Conservation (phyloP, 2,888 invertebrate species). For the Dicroscelio sp. region DNA sequence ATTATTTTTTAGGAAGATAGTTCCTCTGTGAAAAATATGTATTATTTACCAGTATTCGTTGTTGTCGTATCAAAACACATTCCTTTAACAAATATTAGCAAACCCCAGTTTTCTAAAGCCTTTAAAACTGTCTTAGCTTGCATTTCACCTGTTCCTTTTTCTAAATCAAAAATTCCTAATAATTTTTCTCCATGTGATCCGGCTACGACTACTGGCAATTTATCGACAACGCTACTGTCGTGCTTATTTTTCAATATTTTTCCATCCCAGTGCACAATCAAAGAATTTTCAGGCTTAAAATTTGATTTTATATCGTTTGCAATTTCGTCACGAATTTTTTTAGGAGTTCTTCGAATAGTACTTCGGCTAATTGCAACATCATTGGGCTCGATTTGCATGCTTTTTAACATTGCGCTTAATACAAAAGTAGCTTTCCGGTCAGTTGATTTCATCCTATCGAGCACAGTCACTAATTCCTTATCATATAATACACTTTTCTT, state of each 20-base stretch:
- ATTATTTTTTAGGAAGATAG: background rate
- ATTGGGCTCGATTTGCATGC: background rate
- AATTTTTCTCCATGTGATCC: background rate
- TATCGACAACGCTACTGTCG: background rate
- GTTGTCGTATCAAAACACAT: conserved; percentile 19
- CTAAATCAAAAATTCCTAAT: background rate
- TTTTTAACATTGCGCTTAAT: background rate
- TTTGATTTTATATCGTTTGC: background rate
- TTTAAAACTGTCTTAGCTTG: conserved; percentile 14
- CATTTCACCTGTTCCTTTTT: background rate
- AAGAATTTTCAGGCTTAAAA: background rate
- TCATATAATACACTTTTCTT: too few relatives aligned
- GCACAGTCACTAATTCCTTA: background rate
- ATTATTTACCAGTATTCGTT: conserved; percentile 13
- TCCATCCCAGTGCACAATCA: background rate
- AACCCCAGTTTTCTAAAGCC: background rate
- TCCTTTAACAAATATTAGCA: background rate
- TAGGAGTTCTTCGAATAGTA: background rate
- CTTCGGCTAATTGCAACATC: background rate
- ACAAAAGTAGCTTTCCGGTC: conserved; percentile 1
- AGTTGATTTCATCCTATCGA: background rate
- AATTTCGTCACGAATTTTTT: background rate
- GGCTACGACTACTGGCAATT: background rate
- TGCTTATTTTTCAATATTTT: background rate
- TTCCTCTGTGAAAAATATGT: background rate